Conservation (phyloP, 1,140 invertebrate genomes). For the Drosophila pachea region DNA sequence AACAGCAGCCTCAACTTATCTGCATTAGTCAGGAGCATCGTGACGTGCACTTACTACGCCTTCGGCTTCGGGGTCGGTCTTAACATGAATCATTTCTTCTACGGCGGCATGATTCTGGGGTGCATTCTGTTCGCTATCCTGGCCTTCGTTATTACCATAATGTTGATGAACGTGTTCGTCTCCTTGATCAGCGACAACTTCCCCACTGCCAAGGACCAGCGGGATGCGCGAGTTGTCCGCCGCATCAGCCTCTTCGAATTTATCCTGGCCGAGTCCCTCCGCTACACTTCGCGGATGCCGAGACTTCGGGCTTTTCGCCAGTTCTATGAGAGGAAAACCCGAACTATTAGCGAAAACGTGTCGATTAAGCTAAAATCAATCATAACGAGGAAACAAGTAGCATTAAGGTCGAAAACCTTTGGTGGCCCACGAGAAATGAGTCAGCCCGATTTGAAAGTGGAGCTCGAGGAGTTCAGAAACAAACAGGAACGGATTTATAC, state of each 20-base stretch:
- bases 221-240: slow-evolving; percentile 6
- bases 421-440: not conserved
- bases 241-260: slow-evolving; percentile 54
- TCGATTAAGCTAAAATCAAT: not conserved
- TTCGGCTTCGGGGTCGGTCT: slow-evolving; percentile 55
- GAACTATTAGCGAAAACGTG: slow-evolving; percentile 44
- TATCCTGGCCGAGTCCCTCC: slow-evolving; percentile 40
- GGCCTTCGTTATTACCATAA: slow-evolving; percentile 48
- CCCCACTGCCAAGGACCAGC: slow-evolving; percentile 30
- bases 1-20: slow-evolving; percentile 49
- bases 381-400: not conserved
- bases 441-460: not conserved
- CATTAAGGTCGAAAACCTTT: not conserved
- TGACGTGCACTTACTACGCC: slow-evolving; percentile 50
- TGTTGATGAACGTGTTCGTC: slow-evolving; percentile 57
- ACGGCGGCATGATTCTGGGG: slow-evolving; percentile 47
- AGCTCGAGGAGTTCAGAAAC: not conserved
- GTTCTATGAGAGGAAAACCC: slow-evolving; percentile 18
- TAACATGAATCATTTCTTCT: slow-evolving; percentile 42
- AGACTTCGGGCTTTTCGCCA: slow-evolving; percentile 31
- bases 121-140: slow-evolving; percentile 45
- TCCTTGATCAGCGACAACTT: slow-evolving; percentile 61
- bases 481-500: slow-evolving; percentile 28
- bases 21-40: slow-evolving; percentile 35
- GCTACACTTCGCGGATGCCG: slow-evolving; percentile 1